Percentiles rank a stretch among this genome's conserved stretches.
These are phyloP conservation scores for Achatina immaculata DNA, from an alignment of 1,140 invertebrate genomes.

Conservation along the genomic window DNA sequence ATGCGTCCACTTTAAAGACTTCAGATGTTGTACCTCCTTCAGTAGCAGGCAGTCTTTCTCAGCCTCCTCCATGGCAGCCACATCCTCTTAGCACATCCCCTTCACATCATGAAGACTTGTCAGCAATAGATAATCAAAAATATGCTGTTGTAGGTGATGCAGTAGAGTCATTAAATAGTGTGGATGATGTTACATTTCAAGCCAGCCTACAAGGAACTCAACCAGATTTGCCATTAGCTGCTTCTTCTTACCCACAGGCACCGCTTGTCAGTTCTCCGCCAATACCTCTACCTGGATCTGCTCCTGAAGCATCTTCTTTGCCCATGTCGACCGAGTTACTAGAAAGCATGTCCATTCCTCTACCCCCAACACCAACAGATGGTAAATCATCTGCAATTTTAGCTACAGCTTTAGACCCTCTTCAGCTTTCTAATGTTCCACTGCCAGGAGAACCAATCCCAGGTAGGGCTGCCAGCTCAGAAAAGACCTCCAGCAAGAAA, in stretches of 20 bases:
- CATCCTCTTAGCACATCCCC: background rate
- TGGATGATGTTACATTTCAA: background rate
- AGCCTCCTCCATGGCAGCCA: background rate
- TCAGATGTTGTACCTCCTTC: background rate
- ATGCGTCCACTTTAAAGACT: background rate
- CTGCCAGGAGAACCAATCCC: background rate
- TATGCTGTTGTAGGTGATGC: background rate
- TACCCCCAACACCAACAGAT: slow-evolving; percentile 5
- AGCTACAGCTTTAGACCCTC: background rate
- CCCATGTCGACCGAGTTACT: background rate
- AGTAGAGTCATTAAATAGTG: background rate
- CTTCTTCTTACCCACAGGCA: background rate
- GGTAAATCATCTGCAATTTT: background rate
- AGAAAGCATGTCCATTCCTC: slow-evolving; percentile 8
- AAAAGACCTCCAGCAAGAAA: background rate
- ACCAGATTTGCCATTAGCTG: background rate
- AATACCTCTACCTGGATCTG: background rate
- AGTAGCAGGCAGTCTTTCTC: background rate
- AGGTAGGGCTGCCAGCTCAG: background rate
- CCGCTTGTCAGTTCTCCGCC: background rate
- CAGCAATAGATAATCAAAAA: slow-evolving; percentile 7
- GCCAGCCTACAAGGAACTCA: too few relatives aligned
- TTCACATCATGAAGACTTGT: slow-evolving; percentile 19
- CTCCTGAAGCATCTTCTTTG: background rate
- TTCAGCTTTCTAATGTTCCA: slow-evolving; percentile 14